Percentiles rank a stretch among this genome's conserved stretches.
phyloP scores from a whole-genome alignment of 2,888 invertebrate species.

The Amiota communis region DNA sequence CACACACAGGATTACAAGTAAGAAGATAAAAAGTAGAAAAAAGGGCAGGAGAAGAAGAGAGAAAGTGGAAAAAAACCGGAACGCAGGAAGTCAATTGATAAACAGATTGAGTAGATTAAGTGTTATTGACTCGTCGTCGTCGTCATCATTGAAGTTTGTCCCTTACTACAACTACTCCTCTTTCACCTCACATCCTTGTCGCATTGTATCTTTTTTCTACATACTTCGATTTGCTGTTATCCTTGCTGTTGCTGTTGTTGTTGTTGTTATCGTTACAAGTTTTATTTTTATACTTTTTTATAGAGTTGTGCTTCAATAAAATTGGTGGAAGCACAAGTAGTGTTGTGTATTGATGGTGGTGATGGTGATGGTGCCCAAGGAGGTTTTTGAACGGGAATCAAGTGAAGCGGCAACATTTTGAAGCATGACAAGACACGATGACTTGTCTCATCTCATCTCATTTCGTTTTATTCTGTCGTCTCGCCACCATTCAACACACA shows the following conservation, averaged over 20 bases:
- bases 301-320: background rate
- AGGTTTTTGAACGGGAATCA: background rate
- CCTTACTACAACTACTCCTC: no score
- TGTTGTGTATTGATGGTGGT: background rate
- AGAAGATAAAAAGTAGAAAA: background rate
- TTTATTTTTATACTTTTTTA: slow-evolving; percentile 1
- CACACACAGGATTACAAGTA: no score
- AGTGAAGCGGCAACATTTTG: background rate
- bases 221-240: slow-evolving; percentile 28
- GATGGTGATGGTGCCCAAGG: background rate
- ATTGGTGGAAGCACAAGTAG: no score
- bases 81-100: slow-evolving; percentile 56
- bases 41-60: background rate
- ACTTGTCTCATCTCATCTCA: slow-evolving; percentile 6
- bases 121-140: slow-evolving; percentile 54
- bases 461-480: background rate
- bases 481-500: no score
- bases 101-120: slow-evolving; percentile 61
- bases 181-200: no score
- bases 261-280: slow-evolving; percentile 1
- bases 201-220: no score
- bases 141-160: slow-evolving; percentile 28
- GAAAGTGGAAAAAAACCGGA: background rate
- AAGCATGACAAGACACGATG: slow-evolving; percentile 18
- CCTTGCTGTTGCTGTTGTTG: slow-evolving; percentile 24